A percentile compares a stretch with the other conserved stretches of the same genome.
Evolutionary conservation across 2,888 invertebrate genomes (phyloP).

Genomic region (Cactoblastis cactorum): DNA sequence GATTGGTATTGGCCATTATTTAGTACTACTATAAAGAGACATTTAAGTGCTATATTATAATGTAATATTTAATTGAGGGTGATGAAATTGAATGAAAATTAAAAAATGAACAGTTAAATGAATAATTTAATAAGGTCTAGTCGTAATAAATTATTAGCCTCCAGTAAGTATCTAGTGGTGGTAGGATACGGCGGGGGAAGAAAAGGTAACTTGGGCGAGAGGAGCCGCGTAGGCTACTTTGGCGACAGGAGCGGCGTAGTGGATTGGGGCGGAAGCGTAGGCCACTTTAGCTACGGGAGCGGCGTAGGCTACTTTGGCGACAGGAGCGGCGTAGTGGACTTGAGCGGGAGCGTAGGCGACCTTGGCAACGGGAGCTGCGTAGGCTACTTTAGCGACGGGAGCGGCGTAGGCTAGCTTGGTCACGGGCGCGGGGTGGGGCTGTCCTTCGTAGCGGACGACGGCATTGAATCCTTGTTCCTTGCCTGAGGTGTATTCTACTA

Average conservation of each 20-base stretch:
- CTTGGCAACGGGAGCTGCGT: slow-evolving; percentile 29
- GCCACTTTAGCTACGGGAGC: too few relatives aligned
- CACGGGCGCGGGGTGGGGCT: slow-evolving; percentile 32
- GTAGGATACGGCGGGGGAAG: slow-evolving; percentile 61
- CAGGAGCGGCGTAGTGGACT: slow-evolving; percentile 32
- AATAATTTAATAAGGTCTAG: slow-evolving; percentile 30
- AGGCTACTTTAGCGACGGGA: slow-evolving; percentile 29
- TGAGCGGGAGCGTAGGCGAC: slow-evolving; percentile 38
- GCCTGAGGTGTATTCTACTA: slow-evolving; percentile 70
- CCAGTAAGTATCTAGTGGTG: slow-evolving; percentile 46
- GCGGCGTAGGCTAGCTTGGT: slow-evolving; percentile 26
- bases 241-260: too few relatives aligned
- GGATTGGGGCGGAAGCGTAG: slow-evolving; percentile 29
- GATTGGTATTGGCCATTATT: too few relatives aligned
- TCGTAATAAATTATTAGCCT: slow-evolving; percentile 31
- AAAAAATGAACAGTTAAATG: slow-evolving; percentile 5
- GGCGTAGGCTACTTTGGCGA: too few relatives aligned
- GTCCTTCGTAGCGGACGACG: slow-evolving; percentile 38
- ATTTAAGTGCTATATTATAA: too few relatives aligned
- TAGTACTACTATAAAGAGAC: too few relatives aligned
- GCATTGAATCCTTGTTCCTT: slow-evolving; percentile 42
- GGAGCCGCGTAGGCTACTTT: too few relatives aligned
- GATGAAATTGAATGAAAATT: background rate
- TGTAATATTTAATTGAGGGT: too few relatives aligned
- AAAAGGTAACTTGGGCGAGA: slow-evolving; percentile 55